Conservation (phyloP, 2,888 invertebrate species). For the Apodemia zela region DNA sequence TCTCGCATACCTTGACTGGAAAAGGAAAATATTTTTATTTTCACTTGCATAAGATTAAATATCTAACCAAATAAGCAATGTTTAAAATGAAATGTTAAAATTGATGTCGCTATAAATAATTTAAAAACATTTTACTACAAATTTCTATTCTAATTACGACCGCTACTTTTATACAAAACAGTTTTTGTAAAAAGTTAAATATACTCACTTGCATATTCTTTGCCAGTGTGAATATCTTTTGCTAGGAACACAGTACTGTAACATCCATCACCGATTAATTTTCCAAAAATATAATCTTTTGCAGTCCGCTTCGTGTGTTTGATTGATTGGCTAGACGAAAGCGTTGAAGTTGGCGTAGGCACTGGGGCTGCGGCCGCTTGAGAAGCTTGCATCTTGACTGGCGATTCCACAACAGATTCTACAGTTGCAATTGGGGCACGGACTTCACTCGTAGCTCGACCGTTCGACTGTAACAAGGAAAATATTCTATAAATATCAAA, state of each 20-base stretch:
- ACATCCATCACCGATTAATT: constrained; percentile 97
- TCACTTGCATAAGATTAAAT: not conserved
- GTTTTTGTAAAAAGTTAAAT: not conserved
- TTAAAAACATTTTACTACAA: too few relatives aligned
- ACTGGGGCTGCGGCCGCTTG: constrained; percentile 65
- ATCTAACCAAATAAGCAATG: not conserved
- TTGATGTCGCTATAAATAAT: too few relatives aligned
- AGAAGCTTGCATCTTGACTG: constrained; percentile 74
- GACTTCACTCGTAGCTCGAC: constrained; percentile 61
- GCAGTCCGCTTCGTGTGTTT: constrained; percentile 84
- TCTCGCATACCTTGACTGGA: constrained; percentile 98
- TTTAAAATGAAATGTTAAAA: not conserved
- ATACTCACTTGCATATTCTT: constrained; percentile 96
- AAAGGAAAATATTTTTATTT: constrained; percentile 40
- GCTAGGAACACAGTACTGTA: constrained; percentile 97
- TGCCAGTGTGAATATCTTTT: constrained; percentile 92
- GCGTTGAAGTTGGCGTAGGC: constrained; percentile 61
- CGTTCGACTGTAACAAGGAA: constrained; percentile 64
- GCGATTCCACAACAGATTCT: constrained; percentile 72
- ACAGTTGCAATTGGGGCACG: constrained; percentile 79
- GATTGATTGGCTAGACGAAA: constrained; percentile 61
- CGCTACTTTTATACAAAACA: not conserved
- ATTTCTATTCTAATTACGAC: too few relatives aligned
- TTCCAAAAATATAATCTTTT: constrained; percentile 96
- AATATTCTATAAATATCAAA: constrained; percentile 23